Evolutionary conservation across 2,888 invertebrate species (phyloP), one percentile per base, ranked within the genome.

Genomic region (Drosophila barbarae): DNA sequence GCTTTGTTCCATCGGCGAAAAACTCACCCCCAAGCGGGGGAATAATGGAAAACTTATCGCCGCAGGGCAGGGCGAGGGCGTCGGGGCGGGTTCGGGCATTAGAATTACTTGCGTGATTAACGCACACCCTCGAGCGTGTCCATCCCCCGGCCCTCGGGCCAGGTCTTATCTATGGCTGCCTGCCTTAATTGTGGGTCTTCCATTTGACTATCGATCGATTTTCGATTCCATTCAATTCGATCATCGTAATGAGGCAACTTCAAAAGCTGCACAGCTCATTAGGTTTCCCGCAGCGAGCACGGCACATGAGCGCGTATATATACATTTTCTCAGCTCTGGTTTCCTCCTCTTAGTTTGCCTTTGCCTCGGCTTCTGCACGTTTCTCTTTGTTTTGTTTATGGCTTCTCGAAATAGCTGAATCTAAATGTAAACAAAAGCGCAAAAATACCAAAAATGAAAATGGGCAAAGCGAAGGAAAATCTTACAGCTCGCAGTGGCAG

Each of bases 401-500:
- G 73, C 77, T 84, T 84, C 82, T 63, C 76, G 82, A 83, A 83
- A 83, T 83, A 83, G 84, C 81, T 74, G 71, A 75, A 74, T 59
- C 74, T 54, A 72, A 83, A 83, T 84, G 82, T 83, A 83, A 83
- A 83, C 82, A 83, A 83, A 77, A 80, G 82, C 77, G 77, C 77
- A 67, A 68, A 74, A 71, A 67, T 49, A 61, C 42, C 50, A 35
- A 63, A 61, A 60, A 46, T 42, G 68, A 52, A 55, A 44, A 63
- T 44, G 58, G 44, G 36, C 56, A 44, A 28, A 35, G 38, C 46
- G n/a, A 30, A 54, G 26, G 42, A 66, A 59, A 68, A 68, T 66
- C 59, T 50, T 49, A 26, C 61, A 52, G 42, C 60, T 75, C 71
- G 65, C 74, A 71, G 77, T 75, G 73, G 64, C 73, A 70, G 74